Conservation (phyloP, 92 coral and sea anemone species). For the Epizoanthus ramosus region DNA sequence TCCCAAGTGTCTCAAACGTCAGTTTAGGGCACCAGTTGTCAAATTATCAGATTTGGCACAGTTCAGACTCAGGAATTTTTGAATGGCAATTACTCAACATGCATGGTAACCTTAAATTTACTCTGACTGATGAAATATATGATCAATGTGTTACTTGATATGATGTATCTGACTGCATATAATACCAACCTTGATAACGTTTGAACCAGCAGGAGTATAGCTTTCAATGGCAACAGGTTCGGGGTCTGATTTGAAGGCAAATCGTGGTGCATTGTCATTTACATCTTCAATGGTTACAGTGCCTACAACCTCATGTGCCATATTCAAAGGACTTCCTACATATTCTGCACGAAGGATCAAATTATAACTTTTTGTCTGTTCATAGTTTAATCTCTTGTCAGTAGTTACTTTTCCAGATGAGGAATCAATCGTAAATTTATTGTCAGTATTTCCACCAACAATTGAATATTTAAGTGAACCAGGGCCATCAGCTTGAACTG, state of each 20-base stretch:
- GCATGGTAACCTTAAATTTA: background rate
- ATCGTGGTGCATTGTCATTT: conserved; percentile 74
- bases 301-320: conserved; percentile 69
- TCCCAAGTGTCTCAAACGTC: too few relatives aligned
- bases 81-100: too few relatives aligned
- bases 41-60: too few relatives aligned
- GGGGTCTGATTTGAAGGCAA: conserved; percentile 59
- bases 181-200: conserved; percentile 58
- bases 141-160: background rate
- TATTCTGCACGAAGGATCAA: conserved; percentile 74
- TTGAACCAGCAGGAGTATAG: conserved; percentile 57
- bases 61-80: too few relatives aligned
- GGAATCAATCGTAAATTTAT: conserved; percentile 45
- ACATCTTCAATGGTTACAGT: conserved; percentile 67
- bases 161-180: background rate
- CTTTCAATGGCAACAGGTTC: conserved; percentile 70
- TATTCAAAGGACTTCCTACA: conserved; percentile 39
- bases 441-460: conserved; percentile 76
- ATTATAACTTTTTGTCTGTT: conserved; percentile 56
- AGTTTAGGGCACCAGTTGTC: too few relatives aligned
- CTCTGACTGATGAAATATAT: background rate
- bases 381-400: conserved; percentile 59
- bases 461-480: conserved; percentile 51
- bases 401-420: conserved; percentile 53
- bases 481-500: conserved; percentile 58